These are phyloP conservation scores for Odontothrips loti DNA, from an alignment of 2,888 invertebrate genomes.

Conservation along the genomic window DNA sequence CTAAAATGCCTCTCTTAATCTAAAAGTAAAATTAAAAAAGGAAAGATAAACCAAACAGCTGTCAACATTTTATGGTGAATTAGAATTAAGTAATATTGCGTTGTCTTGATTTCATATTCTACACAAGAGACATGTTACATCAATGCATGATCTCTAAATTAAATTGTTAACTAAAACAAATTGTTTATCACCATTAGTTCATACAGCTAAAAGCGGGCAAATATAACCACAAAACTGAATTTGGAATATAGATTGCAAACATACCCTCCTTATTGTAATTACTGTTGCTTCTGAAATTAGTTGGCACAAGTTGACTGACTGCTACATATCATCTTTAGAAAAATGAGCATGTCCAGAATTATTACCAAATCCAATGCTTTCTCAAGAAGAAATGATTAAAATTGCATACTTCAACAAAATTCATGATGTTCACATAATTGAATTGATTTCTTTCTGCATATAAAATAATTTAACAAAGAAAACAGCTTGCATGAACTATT, in stretches of 20 bases:
- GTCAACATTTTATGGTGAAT: slow-evolving; percentile 15
- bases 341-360: neutral
- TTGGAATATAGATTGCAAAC: neutral
- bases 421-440: neutral
- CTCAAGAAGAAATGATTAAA: no score
- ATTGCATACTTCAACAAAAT: no score
- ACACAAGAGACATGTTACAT: slow-evolving; percentile 3
- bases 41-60: neutral
- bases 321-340: neutral
- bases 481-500: slow-evolving; percentile 8
- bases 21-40: neutral
- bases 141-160: slow-evolving; percentile 16
- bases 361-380: no score
- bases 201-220: slow-evolving; percentile 12
- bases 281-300: neutral
- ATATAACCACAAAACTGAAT: neutral
- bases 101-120: slow-evolving; percentile 15
- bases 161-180: slow-evolving; percentile 17
- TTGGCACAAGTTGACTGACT: slow-evolving; percentile 1
- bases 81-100: slow-evolving; percentile 27
- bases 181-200: slow-evolving; percentile 17
- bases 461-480: slow-evolving; percentile 1
- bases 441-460: neutral
- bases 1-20: neutral
- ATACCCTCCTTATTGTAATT: neutral